Conservation (phyloP, 2,888 invertebrate genomes). For the Macrophya alboannulata region DNA sequence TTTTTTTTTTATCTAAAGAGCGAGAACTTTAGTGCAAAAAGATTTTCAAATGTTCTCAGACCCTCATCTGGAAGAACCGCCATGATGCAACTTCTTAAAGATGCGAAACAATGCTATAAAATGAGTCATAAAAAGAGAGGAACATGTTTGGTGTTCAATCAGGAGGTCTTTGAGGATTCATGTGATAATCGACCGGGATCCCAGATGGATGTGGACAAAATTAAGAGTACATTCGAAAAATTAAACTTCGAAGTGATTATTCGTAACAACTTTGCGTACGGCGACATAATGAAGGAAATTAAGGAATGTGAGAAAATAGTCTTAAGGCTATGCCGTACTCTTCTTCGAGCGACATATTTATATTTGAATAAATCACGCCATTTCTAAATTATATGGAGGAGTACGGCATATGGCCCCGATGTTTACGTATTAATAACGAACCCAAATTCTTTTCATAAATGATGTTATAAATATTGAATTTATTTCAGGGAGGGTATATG, state of each 20-base stretch:
- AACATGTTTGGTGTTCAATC: constrained; percentile 83
- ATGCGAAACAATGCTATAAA: constrained; percentile 80
- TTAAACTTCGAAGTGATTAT: constrained; percentile 77
- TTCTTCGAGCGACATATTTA: too few species aligned
- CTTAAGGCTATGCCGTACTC: too few species aligned
- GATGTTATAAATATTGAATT: neutral
- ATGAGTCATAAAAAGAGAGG: constrained; percentile 82
- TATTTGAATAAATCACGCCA: too few species aligned
- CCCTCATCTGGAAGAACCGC: too few species aligned
- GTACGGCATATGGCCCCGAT: too few species aligned
- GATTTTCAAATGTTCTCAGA: too few species aligned
- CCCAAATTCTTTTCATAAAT: neutral
- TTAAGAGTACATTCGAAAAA: constrained; percentile 75
- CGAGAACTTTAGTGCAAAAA: too few species aligned
- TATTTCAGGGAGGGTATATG: constrained; percentile 60
- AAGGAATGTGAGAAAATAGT: constrained; percentile 64
- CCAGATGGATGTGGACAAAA: constrained; percentile 81
- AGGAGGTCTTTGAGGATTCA: constrained; percentile 81
- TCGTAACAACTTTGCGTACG: constrained; percentile 74
- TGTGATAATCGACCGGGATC: constrained; percentile 81
- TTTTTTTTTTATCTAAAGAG: too few species aligned
- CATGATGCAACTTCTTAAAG: constrained; percentile 58
- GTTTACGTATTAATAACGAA: too few species aligned
- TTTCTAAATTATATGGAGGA: too few species aligned
- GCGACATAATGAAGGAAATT: constrained; percentile 74